Percentiles rank a stretch among this genome's conserved stretches.
phyloP scores from a whole-genome alignment of 2,797 vertebrate species.

The Platalea minor region DNA sequence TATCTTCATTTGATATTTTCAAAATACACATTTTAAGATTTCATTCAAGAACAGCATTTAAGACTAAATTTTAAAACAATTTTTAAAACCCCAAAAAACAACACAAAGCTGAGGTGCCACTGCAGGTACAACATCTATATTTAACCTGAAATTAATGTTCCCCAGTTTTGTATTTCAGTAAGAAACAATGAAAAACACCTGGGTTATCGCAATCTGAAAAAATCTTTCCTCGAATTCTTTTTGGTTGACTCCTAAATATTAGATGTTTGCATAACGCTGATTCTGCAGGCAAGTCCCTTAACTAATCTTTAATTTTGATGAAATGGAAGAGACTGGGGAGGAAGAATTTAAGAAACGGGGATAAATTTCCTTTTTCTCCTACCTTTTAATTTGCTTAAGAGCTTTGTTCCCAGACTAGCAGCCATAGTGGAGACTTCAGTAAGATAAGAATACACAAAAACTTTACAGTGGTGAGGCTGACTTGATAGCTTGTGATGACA shows the following conservation, averaged over 20 bases:
- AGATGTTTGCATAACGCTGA: background rate
- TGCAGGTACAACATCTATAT: background rate
- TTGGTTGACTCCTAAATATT: background rate
- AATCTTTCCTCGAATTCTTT: background rate
- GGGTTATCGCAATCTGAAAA: background rate
- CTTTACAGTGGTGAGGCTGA: conserved; percentile 1
- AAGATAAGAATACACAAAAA: conserved; percentile 60
- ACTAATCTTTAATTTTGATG: background rate
- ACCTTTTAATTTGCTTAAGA: conserved; percentile 13
- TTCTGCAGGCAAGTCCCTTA: background rate
- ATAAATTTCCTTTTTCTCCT: background rate
- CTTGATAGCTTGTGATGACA: conserved; percentile 62
- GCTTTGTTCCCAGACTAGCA: conserved; percentile 33
- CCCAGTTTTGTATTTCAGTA: background rate
- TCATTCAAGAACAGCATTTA: background rate
- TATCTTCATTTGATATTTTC: background rate
- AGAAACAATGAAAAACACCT: background rate
- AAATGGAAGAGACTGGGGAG: background rate
- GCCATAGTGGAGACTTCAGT: conserved; percentile 46
- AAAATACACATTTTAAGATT: background rate
- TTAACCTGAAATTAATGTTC: background rate
- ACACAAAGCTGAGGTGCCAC: background rate
- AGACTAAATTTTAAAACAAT: background rate
- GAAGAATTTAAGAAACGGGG: background rate
- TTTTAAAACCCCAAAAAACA: background rate